Evolutionary conservation across 1,140 invertebrate genomes (phyloP), one percentile per base, ranked within the genome.

Genomic region (Drosophila hydei): DNA sequence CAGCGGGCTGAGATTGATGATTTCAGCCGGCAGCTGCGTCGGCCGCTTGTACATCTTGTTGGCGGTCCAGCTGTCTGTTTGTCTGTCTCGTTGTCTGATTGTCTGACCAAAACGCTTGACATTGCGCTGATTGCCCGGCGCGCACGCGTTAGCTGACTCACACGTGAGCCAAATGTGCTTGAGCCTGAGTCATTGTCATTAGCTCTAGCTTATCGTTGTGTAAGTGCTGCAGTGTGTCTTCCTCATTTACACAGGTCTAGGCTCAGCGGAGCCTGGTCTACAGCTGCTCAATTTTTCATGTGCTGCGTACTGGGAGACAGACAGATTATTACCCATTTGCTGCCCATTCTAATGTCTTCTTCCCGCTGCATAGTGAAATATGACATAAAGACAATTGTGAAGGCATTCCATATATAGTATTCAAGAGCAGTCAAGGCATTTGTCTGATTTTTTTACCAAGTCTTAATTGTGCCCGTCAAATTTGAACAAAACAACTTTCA

Each of bases 141-240:
- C 54, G 55, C 7, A 33, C n/a, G 38, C 38, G 38, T 16, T 48
- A 42, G 47, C 52, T 75, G 79, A 84, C 43, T 84, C 72, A 79
- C 61, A 36, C 30, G 38, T 52, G 33, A 55, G 25, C 23, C 30
- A 45, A 30, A 14, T 43, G 52, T 36, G 52, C 33, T 62, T 43
- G 52, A 36, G 62, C 47, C 68, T 80, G 80, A 87, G 62, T 87
- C 81, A 87, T 72, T 85, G 74, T 87, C 81, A 87, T 85, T 87
- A 87, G 70, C 81, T 80, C 87, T 87, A 80, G 70, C 65, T 62
- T 30, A 74, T 70, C 40, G 70, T 45, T 38, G 38, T 54, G 43
- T 54, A 60, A 54, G 19, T 47, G 45, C 45, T 75, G 48, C 54
- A 65, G 54, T 79, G 14, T 14, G 25, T 69, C 38, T 43, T 60